phyloP scores from a whole-genome alignment of 2,113 vertebrate genomes.

The Neogale vison region DNA sequence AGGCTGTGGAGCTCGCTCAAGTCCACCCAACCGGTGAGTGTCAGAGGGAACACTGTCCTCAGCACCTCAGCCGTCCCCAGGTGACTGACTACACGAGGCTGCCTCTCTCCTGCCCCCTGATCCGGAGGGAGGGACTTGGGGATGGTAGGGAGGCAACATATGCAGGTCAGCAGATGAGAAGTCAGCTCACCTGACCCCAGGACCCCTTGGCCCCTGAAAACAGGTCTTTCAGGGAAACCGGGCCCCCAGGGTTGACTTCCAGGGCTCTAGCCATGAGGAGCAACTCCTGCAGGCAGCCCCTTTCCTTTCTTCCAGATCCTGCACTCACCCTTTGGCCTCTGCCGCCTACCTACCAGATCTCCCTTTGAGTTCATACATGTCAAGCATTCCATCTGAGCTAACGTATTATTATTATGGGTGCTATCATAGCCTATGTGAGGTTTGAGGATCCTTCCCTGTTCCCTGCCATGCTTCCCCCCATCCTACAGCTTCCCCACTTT shows the following conservation, averaged over 20 bases:
- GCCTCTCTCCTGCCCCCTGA: neutral
- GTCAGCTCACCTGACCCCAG: neutral
- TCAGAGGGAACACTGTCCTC: neutral
- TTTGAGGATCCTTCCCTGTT: neutral
- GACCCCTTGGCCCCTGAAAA: neutral
- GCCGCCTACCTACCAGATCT: neutral
- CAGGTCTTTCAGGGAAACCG: neutral
- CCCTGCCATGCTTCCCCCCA: neutral
- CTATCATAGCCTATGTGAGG: neutral
- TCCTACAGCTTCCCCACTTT: neutral
- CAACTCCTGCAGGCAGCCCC: neutral
- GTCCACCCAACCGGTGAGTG: too few relatives aligned
- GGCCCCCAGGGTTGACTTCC: neutral
- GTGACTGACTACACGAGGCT: neutral
- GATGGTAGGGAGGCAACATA: neutral
- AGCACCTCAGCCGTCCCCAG: neutral
- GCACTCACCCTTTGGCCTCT: neutral
- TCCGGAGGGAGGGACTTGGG: neutral
- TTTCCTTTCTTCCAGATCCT: neutral
- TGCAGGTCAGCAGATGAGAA: neutral
- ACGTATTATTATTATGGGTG: neutral
- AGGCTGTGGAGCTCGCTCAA: neutral
- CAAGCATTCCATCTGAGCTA: neutral
- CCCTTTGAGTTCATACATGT: neutral
- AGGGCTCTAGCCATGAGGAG: neutral